phyloP scores from a whole-genome alignment of 2,113 vertebrate genomes.

The Daphoenositta chrysoptera region DNA sequence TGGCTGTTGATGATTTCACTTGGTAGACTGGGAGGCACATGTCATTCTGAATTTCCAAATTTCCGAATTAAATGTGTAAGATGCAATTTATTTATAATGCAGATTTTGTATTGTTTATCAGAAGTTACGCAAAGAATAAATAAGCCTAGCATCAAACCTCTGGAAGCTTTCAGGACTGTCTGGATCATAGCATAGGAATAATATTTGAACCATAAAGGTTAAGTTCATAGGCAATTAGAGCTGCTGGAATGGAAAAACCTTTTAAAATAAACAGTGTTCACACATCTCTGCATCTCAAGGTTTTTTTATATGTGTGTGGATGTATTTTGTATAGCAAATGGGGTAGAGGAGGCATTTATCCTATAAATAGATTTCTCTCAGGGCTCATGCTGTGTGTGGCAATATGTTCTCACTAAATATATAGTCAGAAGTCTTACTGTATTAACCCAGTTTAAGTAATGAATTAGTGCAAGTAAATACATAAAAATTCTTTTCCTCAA shows the following conservation, averaged over 20 bases:
- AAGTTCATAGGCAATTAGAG: neutral
- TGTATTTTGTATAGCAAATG: neutral
- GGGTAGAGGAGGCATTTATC: neutral
- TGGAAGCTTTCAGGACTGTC: neutral
- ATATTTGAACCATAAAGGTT: neutral
- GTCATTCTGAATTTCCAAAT: conserved; percentile 54
- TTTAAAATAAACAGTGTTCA: neutral
- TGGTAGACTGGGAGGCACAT: conserved; percentile 37
- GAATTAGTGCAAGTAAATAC: neutral
- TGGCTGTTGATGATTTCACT: conserved; percentile 42
- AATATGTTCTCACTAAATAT: conserved; percentile 1
- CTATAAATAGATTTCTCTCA: neutral
- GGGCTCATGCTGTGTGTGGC: neutral
- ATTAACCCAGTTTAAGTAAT: conserved; percentile 7
- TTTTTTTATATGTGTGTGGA: neutral
- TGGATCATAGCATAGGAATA: neutral
- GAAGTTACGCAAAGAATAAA: conserved; percentile 8
- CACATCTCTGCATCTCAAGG: neutral
- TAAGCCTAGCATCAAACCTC: neutral
- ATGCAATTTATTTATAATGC: conserved; percentile 41
- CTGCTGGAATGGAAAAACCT: neutral
- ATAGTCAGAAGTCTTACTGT: neutral
- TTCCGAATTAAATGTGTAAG: conserved; percentile 58
- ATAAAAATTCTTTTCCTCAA: neutral
- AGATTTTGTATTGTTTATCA: conserved; percentile 12